A percentile compares a stretch with the other conserved stretches of the same genome.
phyloP scores from a whole-genome alignment of 2,113 vertebrate species.

The Oryzias curvinotus region DNA sequence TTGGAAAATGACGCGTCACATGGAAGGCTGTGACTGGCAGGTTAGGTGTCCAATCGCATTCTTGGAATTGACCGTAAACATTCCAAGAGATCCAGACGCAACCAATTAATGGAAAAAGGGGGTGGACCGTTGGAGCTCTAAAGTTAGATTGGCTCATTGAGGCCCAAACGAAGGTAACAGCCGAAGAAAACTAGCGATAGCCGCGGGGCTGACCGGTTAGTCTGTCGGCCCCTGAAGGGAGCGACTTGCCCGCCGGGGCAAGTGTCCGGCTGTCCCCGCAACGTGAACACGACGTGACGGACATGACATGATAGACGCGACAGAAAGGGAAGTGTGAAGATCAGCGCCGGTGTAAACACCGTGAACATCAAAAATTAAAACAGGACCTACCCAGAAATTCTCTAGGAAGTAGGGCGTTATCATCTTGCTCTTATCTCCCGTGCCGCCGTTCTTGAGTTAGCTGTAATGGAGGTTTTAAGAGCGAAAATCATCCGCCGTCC shows the following conservation, averaged over 20 bases:
- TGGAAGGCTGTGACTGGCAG: slow-evolving; percentile 52
- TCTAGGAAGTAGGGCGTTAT: slow-evolving; percentile 92
- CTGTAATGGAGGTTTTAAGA: slow-evolving; percentile 46
- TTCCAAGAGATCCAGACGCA: slow-evolving; percentile 39
- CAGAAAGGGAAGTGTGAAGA: slow-evolving; percentile 27
- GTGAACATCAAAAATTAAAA: slow-evolving; percentile 35
- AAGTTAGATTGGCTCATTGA: slow-evolving; percentile 70
- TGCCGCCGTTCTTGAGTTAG: slow-evolving; percentile 29
- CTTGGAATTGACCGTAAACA: slow-evolving; percentile 47
- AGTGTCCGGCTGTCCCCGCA: background rate
- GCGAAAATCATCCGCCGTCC: slow-evolving; percentile 67
- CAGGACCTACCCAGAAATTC: slow-evolving; percentile 88
- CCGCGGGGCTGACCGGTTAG: slow-evolving; percentile 15
- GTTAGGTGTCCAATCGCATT: slow-evolving; percentile 60
- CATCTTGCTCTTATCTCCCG: slow-evolving; percentile 76
- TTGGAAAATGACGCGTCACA: slow-evolving; percentile 63
- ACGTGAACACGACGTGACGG: background rate
- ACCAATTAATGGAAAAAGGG: slow-evolving; percentile 62
- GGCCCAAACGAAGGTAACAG: slow-evolving; percentile 73
- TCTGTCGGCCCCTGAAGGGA: background rate
- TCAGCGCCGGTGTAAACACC: slow-evolving; percentile 53
- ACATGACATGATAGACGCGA: slow-evolving; percentile 47
- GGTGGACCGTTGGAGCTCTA: slow-evolving; percentile 36
- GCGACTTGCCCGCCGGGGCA: no score
- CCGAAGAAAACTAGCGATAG: slow-evolving; percentile 49